Conservation (phyloP, 2,888 invertebrate genomes). For the Synergus itoensis region DNA sequence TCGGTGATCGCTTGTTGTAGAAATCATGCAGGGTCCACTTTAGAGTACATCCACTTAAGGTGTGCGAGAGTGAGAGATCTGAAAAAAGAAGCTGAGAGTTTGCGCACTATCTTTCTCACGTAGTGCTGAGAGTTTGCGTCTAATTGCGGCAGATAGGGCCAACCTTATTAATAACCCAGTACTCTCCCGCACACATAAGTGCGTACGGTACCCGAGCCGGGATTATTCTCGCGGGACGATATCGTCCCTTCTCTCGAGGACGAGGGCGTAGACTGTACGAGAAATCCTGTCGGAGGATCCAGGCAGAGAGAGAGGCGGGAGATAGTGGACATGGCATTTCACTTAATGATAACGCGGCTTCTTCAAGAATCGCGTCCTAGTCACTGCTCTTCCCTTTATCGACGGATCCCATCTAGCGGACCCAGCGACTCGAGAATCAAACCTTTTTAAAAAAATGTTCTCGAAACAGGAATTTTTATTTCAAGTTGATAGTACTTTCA, state of each 20-base stretch:
- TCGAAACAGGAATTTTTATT: constrained; percentile 19
- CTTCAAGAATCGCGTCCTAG: constrained; percentile 53
- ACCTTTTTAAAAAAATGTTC: constrained; percentile 17
- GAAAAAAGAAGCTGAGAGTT: constrained; percentile 19
- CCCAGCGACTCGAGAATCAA: constrained; percentile 64
- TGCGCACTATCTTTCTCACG: constrained; percentile 13
- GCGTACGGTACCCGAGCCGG: constrained; percentile 55
- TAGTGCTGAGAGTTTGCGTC: constrained; percentile 63
- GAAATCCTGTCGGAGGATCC: constrained; percentile 53
- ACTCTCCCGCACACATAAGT: constrained; percentile 55
- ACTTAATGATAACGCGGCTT: constrained; percentile 77
- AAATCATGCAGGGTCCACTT: neutral
- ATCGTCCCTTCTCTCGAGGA: constrained; percentile 43
- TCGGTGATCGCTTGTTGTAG: neutral
- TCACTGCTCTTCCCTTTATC: constrained; percentile 63
- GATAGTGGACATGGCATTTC: constrained; percentile 78
- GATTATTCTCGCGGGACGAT: constrained; percentile 61
- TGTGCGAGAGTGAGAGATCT: neutral
- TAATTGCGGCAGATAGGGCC: constrained; percentile 77
- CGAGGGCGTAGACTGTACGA: constrained; percentile 59
- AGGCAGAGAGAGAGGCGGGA: constrained; percentile 65
- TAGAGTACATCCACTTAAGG: constrained; percentile 12
- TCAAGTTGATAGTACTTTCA: neutral
- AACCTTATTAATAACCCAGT: constrained; percentile 76
- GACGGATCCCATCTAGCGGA: constrained; percentile 68